Base-by-base conservation (phyloP, 2,888 invertebrate species). In the Lasioglossum leucozonium region DNA sequence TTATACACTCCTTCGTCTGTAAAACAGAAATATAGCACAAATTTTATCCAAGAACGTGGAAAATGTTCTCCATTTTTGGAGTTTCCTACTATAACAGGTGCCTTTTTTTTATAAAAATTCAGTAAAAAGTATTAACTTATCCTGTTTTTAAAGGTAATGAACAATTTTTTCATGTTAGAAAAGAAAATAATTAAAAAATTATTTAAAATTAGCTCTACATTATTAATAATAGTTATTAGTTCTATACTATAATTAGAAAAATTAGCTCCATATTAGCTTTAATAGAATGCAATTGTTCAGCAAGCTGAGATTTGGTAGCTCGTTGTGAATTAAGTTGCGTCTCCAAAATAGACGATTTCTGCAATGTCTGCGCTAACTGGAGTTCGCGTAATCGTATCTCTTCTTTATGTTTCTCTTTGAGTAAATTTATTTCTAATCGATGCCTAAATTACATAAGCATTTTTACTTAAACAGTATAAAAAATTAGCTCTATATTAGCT, bases 1-100 rank as follows among this genome's bases (percentile, higher is more conserved):
- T 98, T 98, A 95, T 98, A 98, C 87, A 98, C 96, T 18, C 98
- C 98, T 95, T 98, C 98, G 95, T 98, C 98, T 98, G 94, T 58
- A 95, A 82, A 74, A 44, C 44, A 55, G 34, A 37, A 40, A 44
- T 5, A 55, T 69, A 44, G 69, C 83, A 67, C 73, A 34, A 37
- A 37, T 22, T 37, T 4, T 11, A n/a, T 3, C 51, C 8, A 51
- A 51, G 22, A 22, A 51, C 51, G 8, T 51, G 51, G 22, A 51
- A 51, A 51, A 51, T 51, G 0, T 47, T 18, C 18, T 47, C 18
- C 10, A 11, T 16, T 16, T 3, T 2, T 5, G 18, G 22, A 22
- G 3, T 51, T 51, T 51, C 8, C 22, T 22, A 51, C 51, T 22
- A 1, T 47, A 47, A 47, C 18, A 18, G 47, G 18, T 4, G 4